phyloP scores from a whole-genome alignment of 2,113 vertebrate species.

The Saccopteryx bilineata region DNA sequence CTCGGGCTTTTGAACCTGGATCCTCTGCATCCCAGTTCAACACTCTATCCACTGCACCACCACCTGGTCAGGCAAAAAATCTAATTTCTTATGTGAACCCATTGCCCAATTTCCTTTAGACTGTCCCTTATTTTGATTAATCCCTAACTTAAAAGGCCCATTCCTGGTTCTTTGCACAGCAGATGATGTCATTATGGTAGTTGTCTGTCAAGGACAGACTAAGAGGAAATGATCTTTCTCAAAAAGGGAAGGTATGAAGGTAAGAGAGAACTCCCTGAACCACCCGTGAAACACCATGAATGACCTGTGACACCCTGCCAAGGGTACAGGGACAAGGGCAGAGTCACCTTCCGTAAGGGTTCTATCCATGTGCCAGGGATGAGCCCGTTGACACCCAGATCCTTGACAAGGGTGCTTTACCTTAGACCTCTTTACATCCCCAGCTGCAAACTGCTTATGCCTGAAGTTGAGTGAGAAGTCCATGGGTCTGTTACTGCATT shows the following conservation, averaged over 20 bases:
- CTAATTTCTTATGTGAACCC: neutral
- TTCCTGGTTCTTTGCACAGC: neutral
- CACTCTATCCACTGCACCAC: too few relatives aligned
- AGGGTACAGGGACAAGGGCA: neutral
- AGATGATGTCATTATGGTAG: too few relatives aligned
- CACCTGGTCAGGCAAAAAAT: neutral
- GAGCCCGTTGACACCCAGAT: neutral
- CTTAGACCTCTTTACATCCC: neutral
- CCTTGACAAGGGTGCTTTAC: neutral
- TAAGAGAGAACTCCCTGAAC: neutral
- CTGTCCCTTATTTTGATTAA: neutral
- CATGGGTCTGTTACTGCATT: neutral
- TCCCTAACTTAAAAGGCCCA: neutral
- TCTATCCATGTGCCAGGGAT: neutral
- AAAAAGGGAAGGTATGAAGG: neutral
- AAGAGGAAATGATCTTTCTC: neutral
- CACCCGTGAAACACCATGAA: neutral
- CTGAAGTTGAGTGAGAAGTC: neutral
- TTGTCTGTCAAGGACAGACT: neutral
- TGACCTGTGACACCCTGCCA: neutral
- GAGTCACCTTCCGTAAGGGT: neutral
- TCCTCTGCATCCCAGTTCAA: too few relatives aligned
- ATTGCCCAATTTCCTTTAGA: neutral
- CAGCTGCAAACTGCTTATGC: neutral
- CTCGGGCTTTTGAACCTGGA: too few relatives aligned